Base-by-base conservation (phyloP, 2,888 invertebrate species). In the Metalampra italica region DNA sequence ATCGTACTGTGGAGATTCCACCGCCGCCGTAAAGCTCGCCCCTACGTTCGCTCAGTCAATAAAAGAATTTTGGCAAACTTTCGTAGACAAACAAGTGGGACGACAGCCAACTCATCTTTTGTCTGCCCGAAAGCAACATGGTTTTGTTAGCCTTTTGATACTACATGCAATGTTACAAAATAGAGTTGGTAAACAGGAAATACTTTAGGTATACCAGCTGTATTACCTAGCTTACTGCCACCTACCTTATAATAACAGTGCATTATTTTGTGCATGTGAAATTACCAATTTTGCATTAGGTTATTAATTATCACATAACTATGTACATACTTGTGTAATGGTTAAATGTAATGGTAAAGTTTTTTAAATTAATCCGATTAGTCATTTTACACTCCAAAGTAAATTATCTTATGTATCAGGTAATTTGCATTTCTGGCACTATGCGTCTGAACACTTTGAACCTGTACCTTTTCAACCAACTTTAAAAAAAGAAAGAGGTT, bases 11-110 rank as follows among this genome's bases (percentile, higher is more conserved):
- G 62, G 66, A 74, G 67, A 70, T 66, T 71, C 71, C 63, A 66
- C 36, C 36, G 36, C 36, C 36, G 66, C 66, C 71, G 79, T 78
- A 80, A 81, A 80, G 74, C 75, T 75, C 66, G 73, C 70, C 70
- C 71, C 74, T 75, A 69, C 74, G 75, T 76, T 76, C 78, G 67
- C 78, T 83, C 80, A 82, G 80, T 84, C 84, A 83, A 86, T 88
- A 87, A 86, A 87, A 84, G 75, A 82, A 84, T 86, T 86, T 88
- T 87, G 88, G 87, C 87, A 87, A 87, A 86, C 82, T 86, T 83
- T 83, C 76, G 79, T 77, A 82, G 84, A 86, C 86, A 84, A 84
- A 84, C 86, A 83, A 85, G 78, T 85, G 84, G 87, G 88, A 84
- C 79, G 79, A 74, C 75, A 72, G 88, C 87, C 88, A 88, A 87